Percentiles rank a stretch among this genome's conserved stretches.
These are phyloP conservation scores for Eulemur rufifrons DNA, from an alignment of 2,113 vertebrate species.

Conservation along the genomic window DNA sequence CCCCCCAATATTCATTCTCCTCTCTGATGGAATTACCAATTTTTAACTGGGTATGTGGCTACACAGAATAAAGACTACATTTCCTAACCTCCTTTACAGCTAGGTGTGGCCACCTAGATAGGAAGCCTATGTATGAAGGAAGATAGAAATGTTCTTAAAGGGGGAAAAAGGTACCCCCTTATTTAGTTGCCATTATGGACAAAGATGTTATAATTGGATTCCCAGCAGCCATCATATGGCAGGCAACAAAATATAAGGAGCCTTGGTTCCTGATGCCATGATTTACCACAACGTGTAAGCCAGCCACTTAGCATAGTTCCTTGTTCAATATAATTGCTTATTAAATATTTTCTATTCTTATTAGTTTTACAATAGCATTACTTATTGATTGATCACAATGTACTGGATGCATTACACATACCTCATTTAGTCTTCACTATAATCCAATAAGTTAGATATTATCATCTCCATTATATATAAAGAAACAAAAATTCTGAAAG, in stretches of 20 bases:
- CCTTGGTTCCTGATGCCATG: background rate
- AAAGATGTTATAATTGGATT: background rate
- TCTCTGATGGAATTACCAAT: background rate
- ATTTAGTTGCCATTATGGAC: background rate
- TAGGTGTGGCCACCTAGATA: background rate
- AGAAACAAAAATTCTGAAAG: constrained; percentile 13
- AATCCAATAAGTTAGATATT: background rate
- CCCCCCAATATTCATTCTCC: background rate
- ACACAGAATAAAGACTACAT: background rate
- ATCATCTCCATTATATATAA: background rate
- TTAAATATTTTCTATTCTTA: background rate
- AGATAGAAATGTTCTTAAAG: background rate
- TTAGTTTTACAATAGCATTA: background rate
- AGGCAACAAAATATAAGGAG: background rate
- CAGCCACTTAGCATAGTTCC: background rate
- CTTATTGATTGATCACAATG: background rate
- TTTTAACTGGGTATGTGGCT: background rate
- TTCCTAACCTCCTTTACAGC: background rate
- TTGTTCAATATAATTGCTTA: background rate
- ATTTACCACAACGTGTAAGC: background rate
- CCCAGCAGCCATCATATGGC: background rate
- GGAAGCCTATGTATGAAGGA: background rate
- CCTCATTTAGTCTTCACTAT: background rate
- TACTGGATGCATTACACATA: background rate
- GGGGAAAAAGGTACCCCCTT: background rate